A percentile compares a stretch with the other conserved stretches of the same genome.
Conservation (phyloP, 2,797 vertebrate species). For the Rhincodon typus region DNA sequence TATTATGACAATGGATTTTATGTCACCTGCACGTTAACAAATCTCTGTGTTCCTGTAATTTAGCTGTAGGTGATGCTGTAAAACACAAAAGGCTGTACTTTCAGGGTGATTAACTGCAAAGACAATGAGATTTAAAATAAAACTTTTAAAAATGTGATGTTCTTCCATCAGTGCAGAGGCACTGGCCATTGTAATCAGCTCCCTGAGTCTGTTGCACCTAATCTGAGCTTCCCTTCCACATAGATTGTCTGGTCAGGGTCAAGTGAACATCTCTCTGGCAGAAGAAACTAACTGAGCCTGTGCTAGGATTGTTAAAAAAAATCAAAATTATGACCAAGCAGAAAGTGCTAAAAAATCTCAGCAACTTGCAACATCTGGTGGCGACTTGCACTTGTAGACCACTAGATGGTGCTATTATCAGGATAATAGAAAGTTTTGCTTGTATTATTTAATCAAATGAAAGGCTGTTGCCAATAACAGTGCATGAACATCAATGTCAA, state of each 20-base stretch:
- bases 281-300: neutral
- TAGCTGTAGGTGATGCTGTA: neutral
- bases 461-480: neutral
- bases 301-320: neutral
- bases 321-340: neutral
- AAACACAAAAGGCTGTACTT: neutral
- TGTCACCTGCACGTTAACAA: neutral
- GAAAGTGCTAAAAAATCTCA: no score
- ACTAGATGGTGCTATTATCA: slow-evolving; percentile 21
- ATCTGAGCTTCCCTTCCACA: neutral
- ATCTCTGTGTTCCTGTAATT: neutral
- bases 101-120: neutral
- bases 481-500: neutral
- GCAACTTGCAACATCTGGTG: neutral
- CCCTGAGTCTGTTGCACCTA: neutral
- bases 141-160: neutral
- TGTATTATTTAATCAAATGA: neutral
- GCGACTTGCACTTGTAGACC: neutral
- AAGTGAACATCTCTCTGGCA: neutral
- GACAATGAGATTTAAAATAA: neutral
- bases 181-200: neutral
- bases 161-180: neutral
- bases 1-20: neutral
- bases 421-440: neutral
- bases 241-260: neutral